These are phyloP conservation scores for Scaptomyza caliginosa DNA, from an alignment of 2,888 invertebrate genomes.

Conservation along the genomic window DNA sequence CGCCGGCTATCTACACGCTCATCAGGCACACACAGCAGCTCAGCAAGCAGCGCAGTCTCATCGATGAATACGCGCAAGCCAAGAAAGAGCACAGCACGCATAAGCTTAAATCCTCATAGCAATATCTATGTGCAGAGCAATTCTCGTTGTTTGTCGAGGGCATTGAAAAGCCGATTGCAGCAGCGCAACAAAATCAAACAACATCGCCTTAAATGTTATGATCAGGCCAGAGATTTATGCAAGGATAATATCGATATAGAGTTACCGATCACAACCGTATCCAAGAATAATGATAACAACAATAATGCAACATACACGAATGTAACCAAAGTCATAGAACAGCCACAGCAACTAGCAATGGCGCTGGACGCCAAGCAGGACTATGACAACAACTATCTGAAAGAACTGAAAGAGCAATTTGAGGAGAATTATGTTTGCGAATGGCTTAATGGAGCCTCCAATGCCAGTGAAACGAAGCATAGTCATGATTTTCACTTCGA, in stretches of 20 bases:
- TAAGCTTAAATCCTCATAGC: slow-evolving; percentile 60
- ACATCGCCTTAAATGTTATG: slow-evolving; percentile 42
- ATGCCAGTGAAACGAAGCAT: neutral
- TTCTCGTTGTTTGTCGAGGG: neutral
- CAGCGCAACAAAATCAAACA: slow-evolving; percentile 42
- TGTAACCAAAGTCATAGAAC: neutral
- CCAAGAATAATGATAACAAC: slow-evolving; percentile 31
- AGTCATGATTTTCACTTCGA: slow-evolving; percentile 62
- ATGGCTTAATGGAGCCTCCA: slow-evolving; percentile 11
- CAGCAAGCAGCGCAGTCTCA: slow-evolving; percentile 19
- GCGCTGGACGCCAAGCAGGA: slow-evolving; percentile 36
- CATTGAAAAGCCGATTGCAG: neutral
- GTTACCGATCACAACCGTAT: neutral
- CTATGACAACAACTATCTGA: neutral
- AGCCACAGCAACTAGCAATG: neutral
- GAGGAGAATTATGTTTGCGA: slow-evolving; percentile 22
- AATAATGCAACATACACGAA: slow-evolving; percentile 13
- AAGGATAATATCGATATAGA: neutral
- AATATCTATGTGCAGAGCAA: slow-evolving; percentile 66
- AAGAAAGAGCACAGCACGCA: slow-evolving; percentile 20
- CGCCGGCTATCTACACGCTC: slow-evolving; percentile 4
- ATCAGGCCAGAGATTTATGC: slow-evolving; percentile 41
- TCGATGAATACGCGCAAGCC: slow-evolving; percentile 23
- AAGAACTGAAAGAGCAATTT: slow-evolving; percentile 23
- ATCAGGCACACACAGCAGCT: slow-evolving; percentile 19